A percentile compares a stretch with the other conserved stretches of the same genome.
phyloP scores from a whole-genome alignment of 2,888 invertebrate species.

The Flexamia atlantica region DNA sequence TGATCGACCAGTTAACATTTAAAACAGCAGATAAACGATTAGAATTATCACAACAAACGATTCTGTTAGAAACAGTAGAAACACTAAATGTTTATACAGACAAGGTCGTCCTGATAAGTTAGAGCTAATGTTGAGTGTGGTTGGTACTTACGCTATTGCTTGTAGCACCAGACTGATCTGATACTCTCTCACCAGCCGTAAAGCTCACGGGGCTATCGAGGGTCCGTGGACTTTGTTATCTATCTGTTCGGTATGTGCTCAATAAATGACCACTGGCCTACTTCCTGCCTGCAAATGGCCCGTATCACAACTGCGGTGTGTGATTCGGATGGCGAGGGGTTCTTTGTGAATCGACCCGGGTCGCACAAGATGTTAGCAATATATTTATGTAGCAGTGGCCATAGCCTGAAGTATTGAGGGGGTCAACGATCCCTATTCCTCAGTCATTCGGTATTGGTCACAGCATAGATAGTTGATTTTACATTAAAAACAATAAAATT shows the following conservation, averaged over 20 bases:
- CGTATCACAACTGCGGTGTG: not conserved
- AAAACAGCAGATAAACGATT: no score
- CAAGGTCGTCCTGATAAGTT: not conserved
- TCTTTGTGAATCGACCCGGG: no score
- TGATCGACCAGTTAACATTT: no score
- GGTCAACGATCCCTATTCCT: no score
- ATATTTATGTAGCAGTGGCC: no score
- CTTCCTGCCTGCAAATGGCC: conserved; percentile 37
- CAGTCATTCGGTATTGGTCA: not conserved
- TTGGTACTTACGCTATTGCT: conserved; percentile 12
- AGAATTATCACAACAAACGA: no score
- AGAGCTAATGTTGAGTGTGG: not conserved
- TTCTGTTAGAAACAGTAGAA: not conserved
- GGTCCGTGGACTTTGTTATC: conserved; percentile 56
- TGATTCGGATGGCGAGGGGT: not conserved
- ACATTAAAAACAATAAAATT: no score
- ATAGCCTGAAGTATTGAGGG: not conserved
- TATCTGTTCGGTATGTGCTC: conserved; percentile 29
- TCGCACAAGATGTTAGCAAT: no score
- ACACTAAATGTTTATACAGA: not conserved
- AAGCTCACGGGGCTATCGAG: conserved; percentile 1
- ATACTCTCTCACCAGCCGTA: not conserved
- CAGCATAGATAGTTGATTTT: no score
- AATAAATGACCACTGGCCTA: conserved; percentile 55
- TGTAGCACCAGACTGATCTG: not conserved